phyloP scores from a whole-genome alignment of 2,113 vertebrate species.

The Toxotes chatareus region DNA sequence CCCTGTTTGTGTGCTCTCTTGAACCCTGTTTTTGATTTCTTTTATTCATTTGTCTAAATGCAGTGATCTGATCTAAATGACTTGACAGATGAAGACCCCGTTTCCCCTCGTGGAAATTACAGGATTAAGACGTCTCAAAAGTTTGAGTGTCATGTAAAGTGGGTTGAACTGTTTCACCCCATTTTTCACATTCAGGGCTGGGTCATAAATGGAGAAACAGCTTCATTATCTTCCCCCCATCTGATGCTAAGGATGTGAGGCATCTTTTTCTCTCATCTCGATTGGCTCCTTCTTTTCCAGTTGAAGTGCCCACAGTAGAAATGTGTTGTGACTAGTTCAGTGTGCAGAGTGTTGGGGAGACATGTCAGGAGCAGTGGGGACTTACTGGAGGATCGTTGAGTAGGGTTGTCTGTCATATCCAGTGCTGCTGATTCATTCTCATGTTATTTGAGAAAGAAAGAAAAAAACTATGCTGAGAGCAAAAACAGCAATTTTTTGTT shows the following conservation, averaged over 20 bases:
- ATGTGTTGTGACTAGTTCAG: constrained; percentile 53
- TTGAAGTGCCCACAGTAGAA: constrained; percentile 41
- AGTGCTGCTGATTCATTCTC: neutral
- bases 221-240: constrained; percentile 47
- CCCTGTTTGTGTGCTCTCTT: neutral
- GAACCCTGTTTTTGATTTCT: neutral
- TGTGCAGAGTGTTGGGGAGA: neutral
- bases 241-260: constrained; percentile 30
- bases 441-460: neutral
- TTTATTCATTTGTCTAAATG: neutral
- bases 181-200: neutral
- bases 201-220: neutral
- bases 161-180: neutral
- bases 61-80: neutral
- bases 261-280: constrained; percentile 11
- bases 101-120: neutral
- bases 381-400: neutral
- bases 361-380: neutral
- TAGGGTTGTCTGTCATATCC: neutral
- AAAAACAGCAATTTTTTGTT: too few relatives aligned
- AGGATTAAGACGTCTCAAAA: neutral
- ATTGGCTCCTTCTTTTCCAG: constrained; percentile 36
- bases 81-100: neutral
- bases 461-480: too few relatives aligned
- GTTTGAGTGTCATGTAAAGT: constrained; percentile 1